Percentiles rank a stretch among this genome's conserved stretches.
Conservation (phyloP, 1,140 invertebrate species). For the Harpegnathos saltator region DNA sequence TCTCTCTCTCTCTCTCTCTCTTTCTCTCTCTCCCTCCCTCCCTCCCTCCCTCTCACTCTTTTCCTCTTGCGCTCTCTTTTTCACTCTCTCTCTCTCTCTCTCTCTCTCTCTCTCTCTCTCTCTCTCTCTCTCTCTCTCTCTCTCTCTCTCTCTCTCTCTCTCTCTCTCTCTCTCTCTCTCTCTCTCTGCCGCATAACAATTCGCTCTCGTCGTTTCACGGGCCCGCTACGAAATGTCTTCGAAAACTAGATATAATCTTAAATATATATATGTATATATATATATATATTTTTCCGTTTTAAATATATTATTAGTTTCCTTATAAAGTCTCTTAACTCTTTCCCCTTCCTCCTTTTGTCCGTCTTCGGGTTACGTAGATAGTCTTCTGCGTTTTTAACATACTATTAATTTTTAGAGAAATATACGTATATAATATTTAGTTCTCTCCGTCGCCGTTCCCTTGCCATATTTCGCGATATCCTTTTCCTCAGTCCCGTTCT, state of each 20-base stretch:
- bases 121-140: too few relatives aligned
- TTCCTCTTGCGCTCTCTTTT: too few relatives aligned
- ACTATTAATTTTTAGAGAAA: conserved; percentile 68
- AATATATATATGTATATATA: conserved; percentile 31
- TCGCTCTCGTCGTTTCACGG: conserved; percentile 30
- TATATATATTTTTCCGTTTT: conserved; percentile 30
- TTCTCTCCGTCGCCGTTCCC: conserved; percentile 18
- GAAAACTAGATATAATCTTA: conserved; percentile 64
- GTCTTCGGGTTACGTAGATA: conserved; percentile 52
- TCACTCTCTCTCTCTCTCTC: conserved; percentile 24
- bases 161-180: conserved; percentile 4
- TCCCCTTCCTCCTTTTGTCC: conserved; percentile 27
- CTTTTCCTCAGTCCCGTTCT: not conserved
- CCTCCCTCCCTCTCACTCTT: too few relatives aligned
- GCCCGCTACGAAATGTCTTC: conserved; percentile 62
- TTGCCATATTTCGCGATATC: conserved; percentile 38
- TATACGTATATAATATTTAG: conserved; percentile 70
- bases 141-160: too few relatives aligned
- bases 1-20: too few relatives aligned
- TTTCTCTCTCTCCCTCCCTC: too few relatives aligned
- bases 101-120: too few relatives aligned
- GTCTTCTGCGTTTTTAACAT: conserved; percentile 55
- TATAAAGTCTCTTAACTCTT: conserved; percentile 43
- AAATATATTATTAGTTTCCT: conserved; percentile 45
- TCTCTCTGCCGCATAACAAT: conserved; percentile 10